Evolutionary conservation across 2,888 invertebrate genomes (phyloP).

Genomic region (Temnothorax rugatulus): DNA sequence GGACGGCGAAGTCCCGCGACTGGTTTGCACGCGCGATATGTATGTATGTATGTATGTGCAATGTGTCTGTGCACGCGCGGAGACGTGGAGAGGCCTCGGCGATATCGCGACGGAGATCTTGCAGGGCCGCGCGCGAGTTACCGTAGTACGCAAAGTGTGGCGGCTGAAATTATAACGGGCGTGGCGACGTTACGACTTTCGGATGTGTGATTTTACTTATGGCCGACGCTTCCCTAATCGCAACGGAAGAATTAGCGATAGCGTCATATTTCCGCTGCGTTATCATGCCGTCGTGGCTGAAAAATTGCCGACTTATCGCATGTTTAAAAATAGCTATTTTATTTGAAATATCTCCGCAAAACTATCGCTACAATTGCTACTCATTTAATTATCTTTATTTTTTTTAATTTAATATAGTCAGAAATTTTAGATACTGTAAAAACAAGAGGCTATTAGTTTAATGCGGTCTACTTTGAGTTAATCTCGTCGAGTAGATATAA

Average conservation of each 20-base stretch:
- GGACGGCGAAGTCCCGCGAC: constrained; percentile 46
- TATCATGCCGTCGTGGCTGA: not conserved
- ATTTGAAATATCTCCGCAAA: not conserved
- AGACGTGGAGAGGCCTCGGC: not conserved
- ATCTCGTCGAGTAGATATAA: too few species aligned
- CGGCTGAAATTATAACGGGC: constrained; percentile 37
- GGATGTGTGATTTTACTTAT: constrained; percentile 20
- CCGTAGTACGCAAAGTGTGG: constrained; percentile 31
- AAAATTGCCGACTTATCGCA: not conserved
- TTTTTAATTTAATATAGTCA: not conserved
- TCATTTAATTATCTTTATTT: not conserved
- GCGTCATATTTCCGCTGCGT: not conserved
- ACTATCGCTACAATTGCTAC: not conserved
- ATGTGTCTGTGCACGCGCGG: not conserved
- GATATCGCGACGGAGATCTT: constrained; percentile 25
- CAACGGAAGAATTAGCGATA: not conserved
- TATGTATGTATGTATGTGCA: not conserved
- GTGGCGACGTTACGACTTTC: constrained; percentile 44
- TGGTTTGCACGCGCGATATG: constrained; percentile 60
- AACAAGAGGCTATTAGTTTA: not conserved
- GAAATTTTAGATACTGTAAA: too few species aligned
- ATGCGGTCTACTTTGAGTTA: not conserved
- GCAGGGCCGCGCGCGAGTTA: constrained; percentile 35
- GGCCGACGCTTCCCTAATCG: not conserved
- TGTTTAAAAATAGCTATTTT: not conserved